Base-by-base conservation (phyloP, 2,797 vertebrate genomes). In the Aplochiton taeniatus region DNA sequence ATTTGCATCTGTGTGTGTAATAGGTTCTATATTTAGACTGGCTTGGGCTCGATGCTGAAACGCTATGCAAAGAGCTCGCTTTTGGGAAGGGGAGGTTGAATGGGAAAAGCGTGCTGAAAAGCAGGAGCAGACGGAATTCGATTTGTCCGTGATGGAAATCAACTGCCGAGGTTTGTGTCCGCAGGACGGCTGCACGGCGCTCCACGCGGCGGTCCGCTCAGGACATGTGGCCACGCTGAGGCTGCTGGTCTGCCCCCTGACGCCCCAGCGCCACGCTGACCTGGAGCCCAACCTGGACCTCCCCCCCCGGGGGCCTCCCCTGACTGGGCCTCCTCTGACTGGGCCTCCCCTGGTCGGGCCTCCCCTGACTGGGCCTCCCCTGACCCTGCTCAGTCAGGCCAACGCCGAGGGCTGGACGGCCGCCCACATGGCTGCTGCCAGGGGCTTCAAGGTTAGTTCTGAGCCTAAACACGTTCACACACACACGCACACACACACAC, bases 351-450 rank as follows among this genome's bases (percentile, higher is more conserved):
- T 49, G 66, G 11, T 65, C 59, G 17, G 14, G 56, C 59, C 61
- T 14, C 73, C 69, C 43, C 60, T 84, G n/a, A n/a, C 91, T 70
- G 52, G 67, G 91, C 1, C 71, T 93, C 85, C 85, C 93, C 65
- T 88, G 92, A 84, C 91, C 63, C 90, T 98, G 73, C 92, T 98
- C 79, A 98, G 96, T 88, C 91, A 90, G 11, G 89, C 92, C 76
- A 92, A 97, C 89, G 82, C 83, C 46, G 96, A 98, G 16, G 95
- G 96, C 65, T 98, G 96, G 96, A 98, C 95, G 4, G 94, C 96
- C 65, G 95, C 95, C 46, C 95, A 96, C 68, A 94, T 95, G 83
- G 95, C 96, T 58, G 96, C 96, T 45, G 95, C 96, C 19, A 93
- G 94, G 74, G 96, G 96, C 73, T 95, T 96, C 86, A 98, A 98